Percentiles rank a stretch among this genome's conserved stretches.
phyloP scores from a whole-genome alignment of 2,888 invertebrate species.

The Acanthosepion pharaonis region DNA sequence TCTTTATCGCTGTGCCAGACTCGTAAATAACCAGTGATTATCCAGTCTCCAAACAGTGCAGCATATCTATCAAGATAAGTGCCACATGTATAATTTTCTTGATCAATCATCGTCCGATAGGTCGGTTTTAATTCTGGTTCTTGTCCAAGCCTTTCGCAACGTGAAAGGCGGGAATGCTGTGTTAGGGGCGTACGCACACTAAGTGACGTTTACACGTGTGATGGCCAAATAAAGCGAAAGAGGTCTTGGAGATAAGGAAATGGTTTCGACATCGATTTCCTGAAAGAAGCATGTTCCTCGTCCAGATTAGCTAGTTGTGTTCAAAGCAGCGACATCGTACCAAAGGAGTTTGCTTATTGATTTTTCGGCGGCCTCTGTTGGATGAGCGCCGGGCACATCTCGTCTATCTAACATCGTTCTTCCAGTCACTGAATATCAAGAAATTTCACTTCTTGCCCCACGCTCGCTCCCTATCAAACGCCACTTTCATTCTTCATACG shows the following conservation, averaged over 20 bases:
- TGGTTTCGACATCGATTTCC: not conserved
- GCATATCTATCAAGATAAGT: too few relatives aligned
- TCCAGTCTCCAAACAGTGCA: not conserved
- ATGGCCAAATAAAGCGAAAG: not conserved
- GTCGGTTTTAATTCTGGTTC: not conserved
- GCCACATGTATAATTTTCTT: not conserved
- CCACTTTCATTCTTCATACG: not conserved
- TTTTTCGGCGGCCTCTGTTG: not conserved
- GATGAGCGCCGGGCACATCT: not conserved
- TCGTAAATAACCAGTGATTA: too few relatives aligned
- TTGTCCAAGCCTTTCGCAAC: not conserved
- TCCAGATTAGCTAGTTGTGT: not conserved
- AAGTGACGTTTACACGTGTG: slow-evolving; percentile 14
- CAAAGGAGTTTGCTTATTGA: not conserved
- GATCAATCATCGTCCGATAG: not conserved
- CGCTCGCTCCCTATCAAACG: not conserved
- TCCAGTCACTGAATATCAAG: too few relatives aligned
- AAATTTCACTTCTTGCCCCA: too few relatives aligned
- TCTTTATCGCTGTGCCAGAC: too few relatives aligned
- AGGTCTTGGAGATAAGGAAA: not conserved
- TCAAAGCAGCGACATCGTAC: not conserved
- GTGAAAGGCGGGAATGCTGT: not conserved
- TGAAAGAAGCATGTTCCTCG: not conserved
- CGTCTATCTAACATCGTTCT: not conserved
- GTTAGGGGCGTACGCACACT: not conserved